These are phyloP conservation scores for Periophthalmus magnuspinnatus DNA, from an alignment of 2,797 vertebrate species.

Conservation along the genomic window DNA sequence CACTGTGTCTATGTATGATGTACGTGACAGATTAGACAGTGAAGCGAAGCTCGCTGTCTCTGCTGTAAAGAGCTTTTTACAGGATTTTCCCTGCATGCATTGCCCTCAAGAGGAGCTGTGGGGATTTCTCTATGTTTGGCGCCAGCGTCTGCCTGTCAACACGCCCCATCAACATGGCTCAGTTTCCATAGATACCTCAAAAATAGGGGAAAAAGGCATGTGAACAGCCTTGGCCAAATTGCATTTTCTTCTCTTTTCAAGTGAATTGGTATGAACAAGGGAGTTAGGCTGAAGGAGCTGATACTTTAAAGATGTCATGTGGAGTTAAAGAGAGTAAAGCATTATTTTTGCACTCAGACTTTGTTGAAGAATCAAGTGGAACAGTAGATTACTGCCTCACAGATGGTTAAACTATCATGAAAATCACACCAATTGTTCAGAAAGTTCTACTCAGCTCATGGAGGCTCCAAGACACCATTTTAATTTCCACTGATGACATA, in stretches of 20 bases:
- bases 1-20: background rate
- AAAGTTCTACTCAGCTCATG: background rate
- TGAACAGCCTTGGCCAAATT: constrained; percentile 34
- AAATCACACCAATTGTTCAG: constrained; percentile 43
- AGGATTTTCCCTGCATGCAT: constrained; percentile 59
- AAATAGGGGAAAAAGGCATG: constrained; percentile 45
- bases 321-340: constrained; percentile 21
- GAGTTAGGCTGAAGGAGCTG: constrained; percentile 44
- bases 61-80: constrained; percentile 27
- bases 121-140: constrained; percentile 60
- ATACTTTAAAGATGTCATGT: constrained; percentile 53
- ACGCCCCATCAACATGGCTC: constrained; percentile 56
- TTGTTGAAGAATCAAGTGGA: constrained; percentile 31
- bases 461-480: constrained; percentile 15
- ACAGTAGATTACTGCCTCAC: constrained; percentile 39
- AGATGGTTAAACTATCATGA: constrained; percentile 48
- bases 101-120: constrained; percentile 44
- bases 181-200: constrained; percentile 59
- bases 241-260: constrained; percentile 42
- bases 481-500: constrained; percentile 39
- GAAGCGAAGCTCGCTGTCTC: constrained; percentile 8
- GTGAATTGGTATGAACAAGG: constrained; percentile 47
- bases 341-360: constrained; percentile 5
- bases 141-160: constrained; percentile 56
- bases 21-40: constrained; percentile 1